Evolutionary conservation across 2,888 invertebrate species (phyloP).

Genomic region (Hymenopus coronatus): DNA sequence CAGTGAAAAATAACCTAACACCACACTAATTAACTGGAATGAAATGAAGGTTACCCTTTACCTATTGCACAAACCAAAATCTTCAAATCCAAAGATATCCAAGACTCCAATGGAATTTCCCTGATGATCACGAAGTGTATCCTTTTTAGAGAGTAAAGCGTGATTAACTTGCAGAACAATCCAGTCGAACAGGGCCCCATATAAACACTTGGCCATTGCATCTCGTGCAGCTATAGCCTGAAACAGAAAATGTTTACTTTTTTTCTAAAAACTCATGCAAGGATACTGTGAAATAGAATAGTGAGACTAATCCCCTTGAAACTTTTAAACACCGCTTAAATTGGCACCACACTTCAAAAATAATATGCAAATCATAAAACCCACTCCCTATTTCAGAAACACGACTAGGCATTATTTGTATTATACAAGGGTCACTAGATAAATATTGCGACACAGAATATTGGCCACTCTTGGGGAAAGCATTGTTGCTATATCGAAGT

Average conservation of each 20-base stretch:
- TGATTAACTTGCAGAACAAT: constrained; percentile 95
- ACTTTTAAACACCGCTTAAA: too few relatives aligned
- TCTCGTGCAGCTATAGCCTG: constrained; percentile 87
- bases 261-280: not conserved
- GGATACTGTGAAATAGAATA: not conserved
- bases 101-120: constrained; percentile 93
- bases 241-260: constrained; percentile 2
- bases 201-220: constrained; percentile 95
- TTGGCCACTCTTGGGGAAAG: too few relatives aligned
- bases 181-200: constrained; percentile 96
- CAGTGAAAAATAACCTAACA: too few relatives aligned
- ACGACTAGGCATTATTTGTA: too few relatives aligned
- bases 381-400: too few relatives aligned
- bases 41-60: constrained; percentile 28
- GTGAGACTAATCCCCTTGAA: too few relatives aligned
- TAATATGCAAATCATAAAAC: too few relatives aligned
- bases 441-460: too few relatives aligned
- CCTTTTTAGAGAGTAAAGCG: constrained; percentile 87
- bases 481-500: too few relatives aligned
- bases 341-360: too few relatives aligned
- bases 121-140: constrained; percentile 79
- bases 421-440: too few relatives aligned
- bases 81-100: constrained; percentile 97
- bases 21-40: too few relatives aligned
- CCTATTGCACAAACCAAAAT: constrained; percentile 78